Conservation (phyloP, 1,140 invertebrate genomes). For the Luehdorfia chinensis region DNA sequence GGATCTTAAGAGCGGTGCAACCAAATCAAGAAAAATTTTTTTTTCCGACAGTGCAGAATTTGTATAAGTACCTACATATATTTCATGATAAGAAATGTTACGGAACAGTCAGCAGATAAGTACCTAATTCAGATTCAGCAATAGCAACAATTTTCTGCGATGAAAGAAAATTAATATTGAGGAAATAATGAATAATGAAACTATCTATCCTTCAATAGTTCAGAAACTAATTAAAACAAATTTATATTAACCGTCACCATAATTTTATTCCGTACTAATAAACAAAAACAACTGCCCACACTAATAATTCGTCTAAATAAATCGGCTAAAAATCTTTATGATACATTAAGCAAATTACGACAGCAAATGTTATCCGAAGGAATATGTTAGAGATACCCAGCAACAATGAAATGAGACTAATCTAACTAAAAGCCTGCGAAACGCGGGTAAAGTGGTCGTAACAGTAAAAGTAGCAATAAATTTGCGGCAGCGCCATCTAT, state of each 20-base stretch:
- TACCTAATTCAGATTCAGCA: too few species aligned
- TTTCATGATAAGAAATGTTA: too few species aligned
- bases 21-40: too few species aligned
- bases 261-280: slow-evolving; percentile 21
- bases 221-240: neutral
- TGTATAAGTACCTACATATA: too few species aligned
- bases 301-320: slow-evolving; percentile 33
- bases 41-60: too few species aligned
- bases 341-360: slow-evolving; percentile 56
- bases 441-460: slow-evolving; percentile 59
- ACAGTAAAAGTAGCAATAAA: slow-evolving; percentile 59
- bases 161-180: neutral
- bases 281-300: slow-evolving; percentile 31
- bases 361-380: slow-evolving; percentile 41
- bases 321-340: slow-evolving; percentile 37
- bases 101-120: too few species aligned
- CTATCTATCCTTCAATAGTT: neutral
- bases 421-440: slow-evolving; percentile 65
- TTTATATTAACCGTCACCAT: neutral
- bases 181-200: too few species aligned
- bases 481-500: slow-evolving; percentile 57
- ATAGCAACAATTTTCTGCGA: too few species aligned
- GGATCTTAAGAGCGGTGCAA: too few species aligned
- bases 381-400: slow-evolving; percentile 47
- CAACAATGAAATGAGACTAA: slow-evolving; percentile 58